A percentile compares a stretch with the other conserved stretches of the same genome.
Evolutionary conservation across 2,797 vertebrate genomes (phyloP).

Genomic region (Ceyx erithaca): DNA sequence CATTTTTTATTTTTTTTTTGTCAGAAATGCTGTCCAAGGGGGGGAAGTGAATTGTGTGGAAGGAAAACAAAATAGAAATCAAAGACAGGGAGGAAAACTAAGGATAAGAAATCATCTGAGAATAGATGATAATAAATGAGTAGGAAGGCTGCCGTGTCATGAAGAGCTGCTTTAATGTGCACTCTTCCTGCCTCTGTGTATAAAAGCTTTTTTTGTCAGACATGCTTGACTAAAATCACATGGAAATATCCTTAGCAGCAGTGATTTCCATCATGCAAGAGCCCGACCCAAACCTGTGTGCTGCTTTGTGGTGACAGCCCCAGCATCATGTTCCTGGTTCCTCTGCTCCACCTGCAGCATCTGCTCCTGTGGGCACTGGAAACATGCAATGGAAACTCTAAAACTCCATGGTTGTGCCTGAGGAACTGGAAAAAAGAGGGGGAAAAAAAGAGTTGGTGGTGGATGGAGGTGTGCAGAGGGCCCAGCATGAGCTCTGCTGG

Average conservation of each 20-base stretch:
- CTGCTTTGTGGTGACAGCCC: neutral
- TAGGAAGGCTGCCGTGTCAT: neutral
- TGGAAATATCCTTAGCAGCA: neutral
- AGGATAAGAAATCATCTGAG: neutral
- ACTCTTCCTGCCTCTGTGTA: neutral
- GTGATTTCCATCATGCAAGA: neutral
- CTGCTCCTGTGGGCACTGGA: neutral
- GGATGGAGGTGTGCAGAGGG: neutral
- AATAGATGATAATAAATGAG: slow-evolving; percentile 6
- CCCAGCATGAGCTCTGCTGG: neutral
- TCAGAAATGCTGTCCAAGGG: neutral
- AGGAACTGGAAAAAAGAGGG: neutral
- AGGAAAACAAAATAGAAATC: slow-evolving; percentile 9
- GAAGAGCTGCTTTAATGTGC: neutral
- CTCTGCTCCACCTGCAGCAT: neutral
- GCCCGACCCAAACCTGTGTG: fast-evolving
- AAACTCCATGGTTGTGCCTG: neutral
- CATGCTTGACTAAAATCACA: neutral
- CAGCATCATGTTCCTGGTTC: neutral
- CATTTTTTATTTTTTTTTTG: neutral
- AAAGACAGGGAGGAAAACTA: neutral
- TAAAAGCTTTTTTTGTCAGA: neutral
- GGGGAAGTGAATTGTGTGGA: neutral
- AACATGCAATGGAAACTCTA: neutral
- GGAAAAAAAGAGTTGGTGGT: fast-evolving